phyloP scores from a whole-genome alignment of 2,888 invertebrate genomes.

The Campaea margaritaria region DNA sequence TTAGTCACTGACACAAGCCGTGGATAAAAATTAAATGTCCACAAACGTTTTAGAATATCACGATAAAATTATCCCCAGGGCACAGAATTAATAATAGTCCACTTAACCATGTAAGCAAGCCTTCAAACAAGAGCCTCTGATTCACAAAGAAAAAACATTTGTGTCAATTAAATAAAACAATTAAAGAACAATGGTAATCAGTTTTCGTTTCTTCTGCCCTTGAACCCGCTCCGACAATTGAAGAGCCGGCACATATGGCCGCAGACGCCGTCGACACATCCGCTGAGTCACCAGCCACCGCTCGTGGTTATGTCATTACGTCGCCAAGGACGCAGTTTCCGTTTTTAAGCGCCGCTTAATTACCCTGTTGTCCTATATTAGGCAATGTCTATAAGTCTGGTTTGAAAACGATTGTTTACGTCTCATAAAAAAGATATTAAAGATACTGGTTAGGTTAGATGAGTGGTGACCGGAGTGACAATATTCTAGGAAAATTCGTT shows the following conservation, averaged over 20 bases:
- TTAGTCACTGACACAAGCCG: too few relatives aligned
- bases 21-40: too few relatives aligned
- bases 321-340: slow-evolving; percentile 42
- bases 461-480: background rate
- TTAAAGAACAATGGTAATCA: slow-evolving; percentile 17
- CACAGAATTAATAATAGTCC: too few relatives aligned
- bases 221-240: slow-evolving; percentile 22
- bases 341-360: slow-evolving; percentile 41
- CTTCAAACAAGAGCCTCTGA: too few relatives aligned
- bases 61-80: too few relatives aligned
- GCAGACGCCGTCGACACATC: slow-evolving; percentile 20
- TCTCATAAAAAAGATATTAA: background rate
- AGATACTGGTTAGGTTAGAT: background rate
- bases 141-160: too few relatives aligned
- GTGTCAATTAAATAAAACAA: too few relatives aligned
- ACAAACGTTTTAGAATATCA: too few relatives aligned
- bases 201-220: slow-evolving; percentile 20
- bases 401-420: background rate
- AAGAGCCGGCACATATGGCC: slow-evolving; percentile 17
- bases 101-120: too few relatives aligned
- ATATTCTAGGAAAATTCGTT: too few relatives aligned
- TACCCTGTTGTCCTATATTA: slow-evolving; percentile 37
- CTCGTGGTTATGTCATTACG: slow-evolving; percentile 39
- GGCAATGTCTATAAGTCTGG: slow-evolving; percentile 13
- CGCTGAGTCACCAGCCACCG: slow-evolving; percentile 26